Percentiles rank a stretch among this genome's conserved stretches.
Evolutionary conservation across 2,113 vertebrate genomes (phyloP).

Genomic region (Clupea harengus): DNA sequence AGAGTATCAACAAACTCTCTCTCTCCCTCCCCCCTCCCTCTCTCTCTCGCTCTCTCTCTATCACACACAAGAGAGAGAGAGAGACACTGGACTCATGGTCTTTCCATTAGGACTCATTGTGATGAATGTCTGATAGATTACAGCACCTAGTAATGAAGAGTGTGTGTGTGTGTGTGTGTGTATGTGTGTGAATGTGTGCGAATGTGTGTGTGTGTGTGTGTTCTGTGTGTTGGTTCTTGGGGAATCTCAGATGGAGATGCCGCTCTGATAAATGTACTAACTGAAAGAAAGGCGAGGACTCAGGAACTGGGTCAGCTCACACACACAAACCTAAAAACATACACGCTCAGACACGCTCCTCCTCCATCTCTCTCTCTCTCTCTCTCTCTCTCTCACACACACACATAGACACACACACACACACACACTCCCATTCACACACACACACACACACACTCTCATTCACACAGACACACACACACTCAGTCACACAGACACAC

Average conservation of each 20-base stretch:
- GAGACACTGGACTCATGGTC: too few relatives aligned
- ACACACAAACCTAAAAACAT: neutral
- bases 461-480: neutral
- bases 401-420: neutral
- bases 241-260: too few relatives aligned
- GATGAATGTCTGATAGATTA: too few relatives aligned
- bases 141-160: too few relatives aligned
- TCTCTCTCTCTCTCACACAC: neutral
- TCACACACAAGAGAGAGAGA: too few relatives aligned
- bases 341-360: neutral
- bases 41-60: too few relatives aligned
- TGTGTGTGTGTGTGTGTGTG: neutral
- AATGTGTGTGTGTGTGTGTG: neutral
- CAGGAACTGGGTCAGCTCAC: neutral
- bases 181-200: neutral
- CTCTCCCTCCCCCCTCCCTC: too few relatives aligned
- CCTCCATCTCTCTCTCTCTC: neutral
- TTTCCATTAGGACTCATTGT: too few relatives aligned
- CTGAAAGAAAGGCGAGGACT: neutral
- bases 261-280: neutral
- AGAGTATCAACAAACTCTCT: too few relatives aligned
- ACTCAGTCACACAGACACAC: neutral
- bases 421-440: neutral
- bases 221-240: neutral
- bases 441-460: neutral